Evolutionary conservation across 2,797 vertebrate species (phyloP).

Genomic region (Holocentrus rufus): DNA sequence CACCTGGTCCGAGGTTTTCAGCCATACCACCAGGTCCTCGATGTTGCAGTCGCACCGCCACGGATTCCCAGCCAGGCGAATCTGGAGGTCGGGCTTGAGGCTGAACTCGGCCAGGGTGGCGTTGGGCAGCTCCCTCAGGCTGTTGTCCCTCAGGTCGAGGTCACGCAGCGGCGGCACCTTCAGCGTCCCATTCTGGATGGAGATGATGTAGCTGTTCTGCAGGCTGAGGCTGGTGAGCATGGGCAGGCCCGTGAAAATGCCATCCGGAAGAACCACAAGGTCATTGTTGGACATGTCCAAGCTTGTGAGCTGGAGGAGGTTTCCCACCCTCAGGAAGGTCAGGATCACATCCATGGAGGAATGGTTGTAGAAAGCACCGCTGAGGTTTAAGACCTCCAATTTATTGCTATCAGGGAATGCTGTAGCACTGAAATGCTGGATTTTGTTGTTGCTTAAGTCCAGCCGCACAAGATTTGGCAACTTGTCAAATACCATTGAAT

Average conservation of each 20-base stretch:
- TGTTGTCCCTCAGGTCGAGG: slow-evolving; percentile 90
- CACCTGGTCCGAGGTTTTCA: slow-evolving; percentile 84
- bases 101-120: slow-evolving; percentile 79
- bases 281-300: slow-evolving; percentile 84
- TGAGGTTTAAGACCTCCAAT: slow-evolving; percentile 84
- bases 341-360: slow-evolving; percentile 41
- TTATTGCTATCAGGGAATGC: slow-evolving; percentile 81
- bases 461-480: slow-evolving; percentile 86
- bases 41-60: slow-evolving; percentile 91
- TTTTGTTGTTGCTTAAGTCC: slow-evolving; percentile 90
- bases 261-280: slow-evolving; percentile 82
- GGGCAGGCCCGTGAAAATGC: slow-evolving; percentile 74
- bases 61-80: slow-evolving; percentile 84
- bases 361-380: slow-evolving; percentile 74
- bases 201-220: slow-evolving; percentile 88
- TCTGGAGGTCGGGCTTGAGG: slow-evolving; percentile 70
- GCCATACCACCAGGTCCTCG: slow-evolving; percentile 87
- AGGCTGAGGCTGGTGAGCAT: slow-evolving; percentile 84
- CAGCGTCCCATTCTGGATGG: slow-evolving; percentile 81
- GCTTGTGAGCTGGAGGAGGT: slow-evolving; percentile 75
- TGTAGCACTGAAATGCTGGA: slow-evolving; percentile 77
- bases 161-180: slow-evolving; percentile 77
- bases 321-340: slow-evolving; percentile 66
- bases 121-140: slow-evolving; percentile 80
- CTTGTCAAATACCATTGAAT: slow-evolving; percentile 80